A percentile compares a stretch with the other conserved stretches of the same genome.
These are phyloP conservation scores for Tribolium madens DNA, from an alignment of 1,140 invertebrate species.

Conservation along the genomic window DNA sequence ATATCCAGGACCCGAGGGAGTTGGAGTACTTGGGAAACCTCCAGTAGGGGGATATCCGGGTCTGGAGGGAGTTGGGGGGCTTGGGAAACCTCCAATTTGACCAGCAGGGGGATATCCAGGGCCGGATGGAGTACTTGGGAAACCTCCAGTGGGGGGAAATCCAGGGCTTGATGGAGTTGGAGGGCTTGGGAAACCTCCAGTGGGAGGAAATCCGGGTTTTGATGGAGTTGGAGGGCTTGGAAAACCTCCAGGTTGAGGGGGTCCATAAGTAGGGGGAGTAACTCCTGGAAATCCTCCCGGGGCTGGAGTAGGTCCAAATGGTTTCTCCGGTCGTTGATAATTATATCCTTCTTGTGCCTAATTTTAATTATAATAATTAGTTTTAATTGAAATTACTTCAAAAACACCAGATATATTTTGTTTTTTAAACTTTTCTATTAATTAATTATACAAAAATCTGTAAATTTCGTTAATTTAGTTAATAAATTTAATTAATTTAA, in stretches of 20 bases:
- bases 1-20: neutral
- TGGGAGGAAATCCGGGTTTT: neutral
- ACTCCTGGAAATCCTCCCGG: conserved; percentile 33
- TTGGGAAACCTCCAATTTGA: neutral
- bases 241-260: neutral
- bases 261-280: conserved; percentile 39
- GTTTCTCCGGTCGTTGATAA: conserved; percentile 69
- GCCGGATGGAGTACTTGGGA: conserved; percentile 45
- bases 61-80: neutral
- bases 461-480: too few relatives aligned
- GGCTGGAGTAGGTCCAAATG: conserved; percentile 60
- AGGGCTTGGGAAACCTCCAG: conserved; percentile 37
- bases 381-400: neutral
- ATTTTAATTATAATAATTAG: neutral
- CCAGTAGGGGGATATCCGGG: conserved; percentile 8
- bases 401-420: too few relatives aligned
- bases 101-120: conserved; percentile 2
- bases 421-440: neutral
- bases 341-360: conserved; percentile 69
- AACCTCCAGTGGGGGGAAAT: neutral
- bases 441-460: too few relatives aligned
- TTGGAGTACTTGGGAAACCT: conserved; percentile 17
- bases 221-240: neutral
- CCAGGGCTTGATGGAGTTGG: neutral
- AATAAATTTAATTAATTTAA: too few relatives aligned